Base-by-base conservation (phyloP, 2,888 invertebrate genomes). In the Fabriciana adippe region DNA sequence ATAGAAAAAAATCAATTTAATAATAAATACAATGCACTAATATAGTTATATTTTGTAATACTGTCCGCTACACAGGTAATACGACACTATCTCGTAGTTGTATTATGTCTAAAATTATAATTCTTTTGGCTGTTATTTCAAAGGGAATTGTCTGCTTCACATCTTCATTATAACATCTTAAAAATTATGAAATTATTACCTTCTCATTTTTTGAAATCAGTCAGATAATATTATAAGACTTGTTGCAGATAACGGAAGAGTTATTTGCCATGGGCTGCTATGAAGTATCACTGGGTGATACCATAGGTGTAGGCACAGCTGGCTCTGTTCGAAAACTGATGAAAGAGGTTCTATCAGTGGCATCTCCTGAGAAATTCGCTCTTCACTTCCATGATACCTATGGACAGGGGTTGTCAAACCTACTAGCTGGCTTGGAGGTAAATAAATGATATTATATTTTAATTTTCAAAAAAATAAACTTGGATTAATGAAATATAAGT, bases 341-440 rank as follows among this genome's bases (percentile, higher is more conserved):
- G 55, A 92, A 94, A 64, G 97, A 97, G 81, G 95, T 99, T 0
- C 81, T 95, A 13, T 87, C 92, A 48, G 92, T 94, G 3, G 93
- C 95, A 0, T 88, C 95, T 1, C 93, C 96, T 0, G 92, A 95
- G 15, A 94, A 95, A 73, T 90, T 99, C 65, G 99, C 99, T 0
- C 94, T 99, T 35, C 99, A 99, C 85, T 99, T 98, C 84, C 99
- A 99, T 82, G 99, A 99, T 84, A 99, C 99, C 0, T 99, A 99
- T 80, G 99, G 99, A 0, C 99, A 99, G 86, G 99, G 98, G 0
- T 85, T 99, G 60, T 95, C 97, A 1, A 99, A 99, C 87, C 96
- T 99, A 74, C 94, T 97, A n/a, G 95, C 96, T 6, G 97, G 98
- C 14, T 90, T 99, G 59, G 97, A 98, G 86, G 96, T 96, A 79